Base-by-base conservation (phyloP, 2,888 invertebrate genomes). In the Lithophane ornitopus region DNA sequence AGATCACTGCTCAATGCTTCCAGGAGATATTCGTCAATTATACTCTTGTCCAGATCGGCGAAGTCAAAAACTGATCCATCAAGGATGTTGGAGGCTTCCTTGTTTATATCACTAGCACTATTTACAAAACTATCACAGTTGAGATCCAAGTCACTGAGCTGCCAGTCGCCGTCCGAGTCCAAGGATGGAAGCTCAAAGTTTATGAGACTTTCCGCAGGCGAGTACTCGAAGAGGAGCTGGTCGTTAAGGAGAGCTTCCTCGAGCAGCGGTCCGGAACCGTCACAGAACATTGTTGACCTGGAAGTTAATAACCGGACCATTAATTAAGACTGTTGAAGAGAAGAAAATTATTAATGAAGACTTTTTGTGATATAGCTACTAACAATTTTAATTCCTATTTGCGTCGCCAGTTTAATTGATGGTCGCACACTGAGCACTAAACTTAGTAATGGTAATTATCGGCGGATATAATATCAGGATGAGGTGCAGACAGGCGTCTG, bases 201-300 rank as follows among this genome's bases (percentile, higher is more conserved):
- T 84, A 95, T 94, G 82, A 96, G 94, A 74, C 95, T 96, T 83
- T 96, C 96, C 14, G 93, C 94, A 77, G 96, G 96, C 9, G 96
- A 96, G 85, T 93, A 94, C 85, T 96, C 95, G 85, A 95, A 96
- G 41, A 95, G 91, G 3, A 94, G 94, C 82, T 95, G 93, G 80
- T 96, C 96, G 79, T 91, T 93, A 69, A 95, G 90, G 39, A 95
- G 91, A 46, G 91, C 93, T 73, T 95, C 95, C 80, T 95, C 94
- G 44, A 94, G 88, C 77, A 93, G 88, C 70, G 91, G 88, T 73
- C 92, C 92, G 85, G 89, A 90, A 78, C 90, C 91, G 81, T 96
- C 95, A 78, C 92, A 92, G 85, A 92, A 94, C 96, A 96, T 96
- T 77, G 81, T 94, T 77, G 80, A 76, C 83, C 95, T 95, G 93